Conservation (phyloP, 1,140 invertebrate species). For the Rhizoglyphus robini region DNA sequence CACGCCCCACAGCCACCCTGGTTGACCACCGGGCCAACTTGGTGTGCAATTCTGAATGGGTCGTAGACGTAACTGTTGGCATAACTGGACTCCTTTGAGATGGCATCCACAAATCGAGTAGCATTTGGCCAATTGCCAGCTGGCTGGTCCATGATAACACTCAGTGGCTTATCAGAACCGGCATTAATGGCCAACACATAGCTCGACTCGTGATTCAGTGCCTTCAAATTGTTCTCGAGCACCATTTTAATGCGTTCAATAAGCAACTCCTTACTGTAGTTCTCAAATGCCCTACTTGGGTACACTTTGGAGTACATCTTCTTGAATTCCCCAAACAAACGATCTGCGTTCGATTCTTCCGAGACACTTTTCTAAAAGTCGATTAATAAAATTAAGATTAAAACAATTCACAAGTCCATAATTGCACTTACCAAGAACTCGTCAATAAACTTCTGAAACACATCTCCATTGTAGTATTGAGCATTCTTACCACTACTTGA, state of each 20-base stretch:
- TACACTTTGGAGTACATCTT: not conserved
- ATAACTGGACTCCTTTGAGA: not conserved
- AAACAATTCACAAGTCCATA: not conserved
- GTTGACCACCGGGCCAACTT: not conserved
- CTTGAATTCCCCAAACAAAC: slow-evolving; percentile 4
- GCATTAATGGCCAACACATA: not conserved
- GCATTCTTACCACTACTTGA: no score
- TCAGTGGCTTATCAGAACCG: not conserved
- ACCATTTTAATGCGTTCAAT: not conserved
- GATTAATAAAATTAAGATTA: not conserved
- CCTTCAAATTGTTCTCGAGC: not conserved
- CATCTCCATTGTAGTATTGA: no score
- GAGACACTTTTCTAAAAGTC: not conserved
- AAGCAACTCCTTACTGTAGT: not conserved
- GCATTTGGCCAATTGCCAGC: not conserved
- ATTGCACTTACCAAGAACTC: not conserved
- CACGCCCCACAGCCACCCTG: slow-evolving; percentile 8
- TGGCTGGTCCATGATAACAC: slow-evolving; percentile 5
- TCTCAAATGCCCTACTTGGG: not conserved
- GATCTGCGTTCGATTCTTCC: not conserved
- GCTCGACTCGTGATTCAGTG: not conserved
- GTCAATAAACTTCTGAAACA: not conserved
- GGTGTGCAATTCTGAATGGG: not conserved
- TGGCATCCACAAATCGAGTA: not conserved
- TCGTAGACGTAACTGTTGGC: slow-evolving; percentile 3